phyloP scores from a whole-genome alignment of 2,888 invertebrate genomes.

The Pristionchus japonicus region DNA sequence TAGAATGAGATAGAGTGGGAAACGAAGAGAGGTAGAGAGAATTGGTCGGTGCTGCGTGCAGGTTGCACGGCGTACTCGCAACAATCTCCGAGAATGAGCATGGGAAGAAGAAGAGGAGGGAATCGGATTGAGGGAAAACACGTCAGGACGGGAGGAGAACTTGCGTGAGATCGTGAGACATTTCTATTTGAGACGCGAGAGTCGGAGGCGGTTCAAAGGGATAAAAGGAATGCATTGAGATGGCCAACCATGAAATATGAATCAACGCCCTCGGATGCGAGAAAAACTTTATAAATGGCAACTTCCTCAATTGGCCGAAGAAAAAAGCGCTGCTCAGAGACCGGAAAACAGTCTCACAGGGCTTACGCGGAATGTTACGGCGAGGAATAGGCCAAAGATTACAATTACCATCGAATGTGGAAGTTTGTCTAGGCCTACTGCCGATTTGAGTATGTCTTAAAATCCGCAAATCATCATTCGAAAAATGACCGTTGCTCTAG shows the following conservation, averaged over 20 bases:
- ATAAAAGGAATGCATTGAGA: neutral
- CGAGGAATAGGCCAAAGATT: neutral
- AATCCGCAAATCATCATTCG: too few species aligned
- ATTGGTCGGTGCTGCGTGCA: too few species aligned
- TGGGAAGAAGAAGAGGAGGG: neutral
- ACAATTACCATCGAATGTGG: neutral
- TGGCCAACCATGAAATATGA: constrained; percentile 13
- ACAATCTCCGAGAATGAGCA: neutral
- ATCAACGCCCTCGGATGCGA: neutral
- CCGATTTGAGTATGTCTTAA: too few species aligned
- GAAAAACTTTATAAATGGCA: neutral
- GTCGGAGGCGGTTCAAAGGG: neutral
- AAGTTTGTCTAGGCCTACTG: neutral
- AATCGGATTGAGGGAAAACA: neutral
- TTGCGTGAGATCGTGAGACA: constrained; percentile 9
- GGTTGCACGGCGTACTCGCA: neutral
- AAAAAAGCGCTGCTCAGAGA: neutral
- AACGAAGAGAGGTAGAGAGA: too few species aligned
- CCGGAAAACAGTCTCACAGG: neutral
- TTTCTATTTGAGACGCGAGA: constrained; percentile 11
- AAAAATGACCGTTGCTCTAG: too few species aligned
- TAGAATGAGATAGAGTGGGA: too few species aligned
- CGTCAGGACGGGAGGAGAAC: constrained; percentile 11
- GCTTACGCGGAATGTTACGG: neutral
- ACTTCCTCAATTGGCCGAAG: neutral